Conservation (phyloP, 2,888 invertebrate species). For the Lymantria dispar region DNA sequence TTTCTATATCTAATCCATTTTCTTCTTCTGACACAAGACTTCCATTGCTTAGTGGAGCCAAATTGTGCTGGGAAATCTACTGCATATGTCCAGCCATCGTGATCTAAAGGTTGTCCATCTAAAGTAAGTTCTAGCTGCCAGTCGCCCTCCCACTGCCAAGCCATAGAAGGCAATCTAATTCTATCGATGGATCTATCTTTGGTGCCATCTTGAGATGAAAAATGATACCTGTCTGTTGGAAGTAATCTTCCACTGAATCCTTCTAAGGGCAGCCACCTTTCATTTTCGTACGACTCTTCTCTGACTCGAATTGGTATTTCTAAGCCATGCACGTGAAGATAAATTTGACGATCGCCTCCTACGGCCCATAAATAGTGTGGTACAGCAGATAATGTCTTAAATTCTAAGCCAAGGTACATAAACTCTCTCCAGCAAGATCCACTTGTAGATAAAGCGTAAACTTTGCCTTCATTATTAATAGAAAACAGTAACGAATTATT, state of each 20-base stretch:
- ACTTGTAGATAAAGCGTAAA: conserved; percentile 91
- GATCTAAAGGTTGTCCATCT: conserved; percentile 93
- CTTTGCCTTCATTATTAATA: conserved; percentile 93
- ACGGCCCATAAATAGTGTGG: conserved; percentile 95
- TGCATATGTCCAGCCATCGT: conserved; percentile 97
- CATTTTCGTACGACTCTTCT: conserved; percentile 96
- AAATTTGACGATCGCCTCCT: conserved; percentile 95
- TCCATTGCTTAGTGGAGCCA: conserved; percentile 91
- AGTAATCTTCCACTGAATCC: conserved; percentile 92
- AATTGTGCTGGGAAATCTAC: conserved; percentile 94
- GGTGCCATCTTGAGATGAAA: conserved; percentile 92
- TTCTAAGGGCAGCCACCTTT: conserved; percentile 95
- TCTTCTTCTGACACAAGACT: conserved; percentile 93
- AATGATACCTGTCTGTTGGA: conserved; percentile 94
- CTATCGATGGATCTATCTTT: conserved; percentile 89
- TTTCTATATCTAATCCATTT: conserved; percentile 94
- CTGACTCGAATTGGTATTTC: conserved; percentile 95
- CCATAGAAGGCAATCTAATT: conserved; percentile 94
- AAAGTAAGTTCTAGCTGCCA: conserved; percentile 93
- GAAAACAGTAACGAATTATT: conserved; percentile 91
- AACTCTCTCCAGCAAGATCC: conserved; percentile 93
- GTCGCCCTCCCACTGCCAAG: conserved; percentile 98
- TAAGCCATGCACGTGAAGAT: conserved; percentile 93
- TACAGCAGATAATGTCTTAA: conserved; percentile 93
- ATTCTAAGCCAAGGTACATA: conserved; percentile 92